Evolutionary conservation across 2,797 vertebrate genomes (phyloP).

Genomic region (Rhinophrynus dorsalis): DNA sequence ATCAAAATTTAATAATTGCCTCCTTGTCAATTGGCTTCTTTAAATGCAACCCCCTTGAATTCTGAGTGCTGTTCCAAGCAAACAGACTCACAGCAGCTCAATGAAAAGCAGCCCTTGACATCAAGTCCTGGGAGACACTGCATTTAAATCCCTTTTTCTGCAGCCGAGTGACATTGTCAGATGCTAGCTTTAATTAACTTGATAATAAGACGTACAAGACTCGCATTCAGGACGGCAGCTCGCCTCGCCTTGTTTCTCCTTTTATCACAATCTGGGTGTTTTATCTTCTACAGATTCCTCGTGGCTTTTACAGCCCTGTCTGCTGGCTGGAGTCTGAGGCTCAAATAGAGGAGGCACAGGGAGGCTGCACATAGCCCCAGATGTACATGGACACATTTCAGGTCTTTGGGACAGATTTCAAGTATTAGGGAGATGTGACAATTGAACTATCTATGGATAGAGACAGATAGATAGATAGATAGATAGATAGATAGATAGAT

Average conservation of each 20-base stretch:
- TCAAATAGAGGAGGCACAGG: no score
- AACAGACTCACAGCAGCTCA: conserved; percentile 79
- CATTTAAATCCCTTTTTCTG: conserved; percentile 98
- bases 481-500: no score
- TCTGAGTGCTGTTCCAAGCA: conserved; percentile 75
- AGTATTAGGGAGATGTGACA: no score
- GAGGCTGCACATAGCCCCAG: no score
- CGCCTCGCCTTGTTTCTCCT: conserved; percentile 76
- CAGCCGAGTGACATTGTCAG: conserved; percentile 98
- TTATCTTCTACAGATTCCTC: conserved; percentile 63
- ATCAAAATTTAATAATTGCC: conserved; percentile 94
- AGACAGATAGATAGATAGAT: no score
- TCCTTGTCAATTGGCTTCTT: conserved; percentile 77
- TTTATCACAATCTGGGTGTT: conserved; percentile 68
- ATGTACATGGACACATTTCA: no score
- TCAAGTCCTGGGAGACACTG: conserved; percentile 91
- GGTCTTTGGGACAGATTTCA: no score
- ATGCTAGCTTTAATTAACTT: conserved; percentile 99
- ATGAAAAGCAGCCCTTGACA: conserved; percentile 93
- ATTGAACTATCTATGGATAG: no score
- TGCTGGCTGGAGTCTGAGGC: conserved; percentile 53
- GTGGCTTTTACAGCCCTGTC: conserved; percentile 59
- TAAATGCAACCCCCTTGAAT: conserved; percentile 69
- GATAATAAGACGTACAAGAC: conserved; percentile 97
- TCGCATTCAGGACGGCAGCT: conserved; percentile 81